Evolutionary conservation across 2,888 invertebrate genomes (phyloP), one percentile per base, ranked within the genome.

Genomic region (Odontocolon sp.): DNA sequence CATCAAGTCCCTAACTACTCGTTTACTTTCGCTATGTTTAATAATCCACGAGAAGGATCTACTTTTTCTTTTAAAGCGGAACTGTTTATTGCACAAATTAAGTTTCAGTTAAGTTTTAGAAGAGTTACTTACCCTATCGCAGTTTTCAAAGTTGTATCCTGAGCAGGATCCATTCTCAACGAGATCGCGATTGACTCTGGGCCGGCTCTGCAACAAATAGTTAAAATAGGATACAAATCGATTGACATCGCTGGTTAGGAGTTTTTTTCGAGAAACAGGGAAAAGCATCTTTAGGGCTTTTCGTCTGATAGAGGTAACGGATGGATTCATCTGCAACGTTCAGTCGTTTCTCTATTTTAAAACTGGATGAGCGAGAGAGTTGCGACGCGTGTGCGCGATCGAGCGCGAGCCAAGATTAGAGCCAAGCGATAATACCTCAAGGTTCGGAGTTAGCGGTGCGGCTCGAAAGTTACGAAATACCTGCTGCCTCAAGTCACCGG

Each of bases 391-490:
- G 67, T 21, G 67, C 23, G 59, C 69, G 71, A 64, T 64, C 64
- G 64, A 47, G 68, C 61, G 75, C 70, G 61, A 75, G 80, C 85
- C 84, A 85, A 84, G 82, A 83, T 85, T 83, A 85, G 82, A 80
- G 73, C 45, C 71, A 66, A 77, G 85, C 83, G 82, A 84, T 85
- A 82, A 85, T 85, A 85, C 81, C 74, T 83, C 83, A 84, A 85
- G 85, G 85, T 82, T 82, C 79, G 79, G 61, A 80, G 83, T 83
- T 80, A 80, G 81, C 77, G 78, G 50, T 73, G 47, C 56, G 56
- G 61, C 40, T 50, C 31, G 50, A 50, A 31, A 23, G 33, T 84
- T 83, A 83, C 82, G 84, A 82, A 83, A 84, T 83, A 82, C 77
- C n/a, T 23, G 26, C n/a, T 16, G 45, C 23, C 8, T 45, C 28